phyloP scores from a whole-genome alignment of 2,797 vertebrate genomes.

The Pangasius krempfi region DNA sequence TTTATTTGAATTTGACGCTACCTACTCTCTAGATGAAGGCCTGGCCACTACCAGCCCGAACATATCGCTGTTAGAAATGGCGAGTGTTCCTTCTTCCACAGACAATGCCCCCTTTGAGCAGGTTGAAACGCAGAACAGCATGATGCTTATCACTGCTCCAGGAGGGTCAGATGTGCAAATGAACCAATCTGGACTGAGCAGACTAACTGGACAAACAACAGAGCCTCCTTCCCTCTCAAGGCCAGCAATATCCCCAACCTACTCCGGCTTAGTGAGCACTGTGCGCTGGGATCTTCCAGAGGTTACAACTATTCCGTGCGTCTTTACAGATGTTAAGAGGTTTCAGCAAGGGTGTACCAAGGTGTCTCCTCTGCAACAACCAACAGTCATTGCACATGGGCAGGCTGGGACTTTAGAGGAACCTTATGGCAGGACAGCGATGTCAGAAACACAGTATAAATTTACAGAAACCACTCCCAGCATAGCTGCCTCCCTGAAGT shows the following conservation, averaged over 20 bases:
- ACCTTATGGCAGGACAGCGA: background rate
- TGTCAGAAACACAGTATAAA: slow-evolving; percentile 6
- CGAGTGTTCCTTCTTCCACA: slow-evolving; percentile 31
- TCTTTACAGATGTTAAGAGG: background rate
- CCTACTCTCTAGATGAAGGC: slow-evolving; percentile 59
- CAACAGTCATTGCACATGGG: background rate
- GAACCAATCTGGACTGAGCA: slow-evolving; percentile 21
- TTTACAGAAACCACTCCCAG: slow-evolving; percentile 29
- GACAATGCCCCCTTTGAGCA: background rate
- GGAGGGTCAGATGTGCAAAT: slow-evolving; percentile 49
- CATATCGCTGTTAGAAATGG: slow-evolving; percentile 34
- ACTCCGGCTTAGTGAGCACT: slow-evolving; percentile 26
- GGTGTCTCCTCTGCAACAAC: slow-evolving; percentile 6
- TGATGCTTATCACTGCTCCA: slow-evolving; percentile 32
- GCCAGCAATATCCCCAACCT: slow-evolving; percentile 19
- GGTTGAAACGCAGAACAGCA: slow-evolving; percentile 22
- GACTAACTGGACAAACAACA: slow-evolving; percentile 38
- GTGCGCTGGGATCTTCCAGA: slow-evolving; percentile 10
- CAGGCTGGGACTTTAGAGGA: slow-evolving; percentile 27
- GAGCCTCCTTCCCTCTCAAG: slow-evolving; percentile 23
- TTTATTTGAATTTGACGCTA: slow-evolving; percentile 63
- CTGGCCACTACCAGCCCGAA: slow-evolving; percentile 2
- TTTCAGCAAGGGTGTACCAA: background rate
- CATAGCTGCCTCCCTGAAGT: slow-evolving; percentile 24
- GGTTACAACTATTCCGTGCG: slow-evolving; percentile 14